Evolutionary conservation across 2,888 invertebrate genomes (phyloP), one percentile per base, ranked within the genome.

Genomic region (Limnephilus rhombicus): DNA sequence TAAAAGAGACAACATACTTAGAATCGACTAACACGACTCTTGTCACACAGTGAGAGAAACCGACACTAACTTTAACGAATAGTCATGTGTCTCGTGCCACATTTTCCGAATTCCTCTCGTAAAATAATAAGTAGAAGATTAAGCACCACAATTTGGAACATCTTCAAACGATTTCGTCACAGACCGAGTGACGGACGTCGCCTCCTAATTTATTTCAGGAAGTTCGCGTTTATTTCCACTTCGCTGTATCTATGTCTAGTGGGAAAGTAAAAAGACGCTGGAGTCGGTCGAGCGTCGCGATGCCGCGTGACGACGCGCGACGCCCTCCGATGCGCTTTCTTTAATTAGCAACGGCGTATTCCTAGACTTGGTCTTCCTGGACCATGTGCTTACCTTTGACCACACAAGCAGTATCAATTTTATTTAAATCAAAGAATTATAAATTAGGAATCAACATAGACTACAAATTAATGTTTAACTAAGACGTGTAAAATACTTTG

Each of bases 251-350:
- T 90, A 53, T 90, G 53, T 85, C 85, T 90, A 53, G 41, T 81
- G 68, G 15, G 53, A 68, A 68, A 68, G 53, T 12, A 85, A 83
- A 91, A 92, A 92, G 81, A 85, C 18, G 92, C 85, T 85, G 90
- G 83, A 85, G 90, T 90, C 85, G 90, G 53, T 53, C 53, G 41
- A 89, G 86, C 92, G 86, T 85, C 91, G 31, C 83, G 82, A 53
- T 80, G 89, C 31, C 37, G 41, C 34, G 37, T 80, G 80, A 80
- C 88, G 68, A 34, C 88, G 37, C 9, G 18, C 80, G 68, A 34
- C 80, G 37, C 18, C 13, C 45, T 68, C 88, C 80, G 80, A 90
- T 92, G 89, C 92, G 80, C 34, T 92, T 88, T 92, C 90, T 92
- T 90, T 92, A 90, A 92, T 92, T 92, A 92, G 45, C 31, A 49